These are phyloP conservation scores for Petrosia ficiformis DNA, from an alignment of 37 sponge, comb jelly and placozoan genomes.

Conservation along the genomic window DNA sequence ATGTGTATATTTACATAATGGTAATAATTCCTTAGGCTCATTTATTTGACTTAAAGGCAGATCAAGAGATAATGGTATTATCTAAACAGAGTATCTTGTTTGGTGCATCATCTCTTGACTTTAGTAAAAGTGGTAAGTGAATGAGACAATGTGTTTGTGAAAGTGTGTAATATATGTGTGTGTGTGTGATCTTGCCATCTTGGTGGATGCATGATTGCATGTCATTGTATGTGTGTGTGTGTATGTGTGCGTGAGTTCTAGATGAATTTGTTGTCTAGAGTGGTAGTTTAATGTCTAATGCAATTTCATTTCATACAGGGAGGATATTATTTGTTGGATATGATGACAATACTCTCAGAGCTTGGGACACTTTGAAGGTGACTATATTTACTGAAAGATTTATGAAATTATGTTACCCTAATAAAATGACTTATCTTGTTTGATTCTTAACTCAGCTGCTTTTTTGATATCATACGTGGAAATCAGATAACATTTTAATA, in stretches of 20 bases:
- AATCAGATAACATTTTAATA: background rate
- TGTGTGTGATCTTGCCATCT: background rate
- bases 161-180: background rate
- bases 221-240: background rate
- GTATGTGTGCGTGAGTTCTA: too few species aligned
- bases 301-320: too few species aligned
- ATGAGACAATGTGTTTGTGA: background rate
- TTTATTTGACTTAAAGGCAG: conserved; percentile 83
- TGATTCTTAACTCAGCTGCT: background rate
- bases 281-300: too few species aligned
- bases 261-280: too few species aligned
- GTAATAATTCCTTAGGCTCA: conserved; percentile 51
- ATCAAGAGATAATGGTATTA: conserved; percentile 71
- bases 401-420: background rate
- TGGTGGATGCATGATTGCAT: background rate
- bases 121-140: conserved; percentile 72
- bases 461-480: background rate
- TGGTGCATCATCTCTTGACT: conserved; percentile 68
- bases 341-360: conserved; percentile 67
- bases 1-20: too few species aligned
- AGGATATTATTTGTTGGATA: conserved; percentile 84
- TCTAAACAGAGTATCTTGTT: conserved; percentile 69
- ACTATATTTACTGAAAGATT: too few species aligned
- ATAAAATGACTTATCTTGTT: background rate
- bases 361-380: conserved; percentile 89